A percentile compares a stretch with the other conserved stretches of the same genome.
phyloP scores from a whole-genome alignment of 2,797 vertebrate genomes.

The Pseudochirops corinnae region DNA sequence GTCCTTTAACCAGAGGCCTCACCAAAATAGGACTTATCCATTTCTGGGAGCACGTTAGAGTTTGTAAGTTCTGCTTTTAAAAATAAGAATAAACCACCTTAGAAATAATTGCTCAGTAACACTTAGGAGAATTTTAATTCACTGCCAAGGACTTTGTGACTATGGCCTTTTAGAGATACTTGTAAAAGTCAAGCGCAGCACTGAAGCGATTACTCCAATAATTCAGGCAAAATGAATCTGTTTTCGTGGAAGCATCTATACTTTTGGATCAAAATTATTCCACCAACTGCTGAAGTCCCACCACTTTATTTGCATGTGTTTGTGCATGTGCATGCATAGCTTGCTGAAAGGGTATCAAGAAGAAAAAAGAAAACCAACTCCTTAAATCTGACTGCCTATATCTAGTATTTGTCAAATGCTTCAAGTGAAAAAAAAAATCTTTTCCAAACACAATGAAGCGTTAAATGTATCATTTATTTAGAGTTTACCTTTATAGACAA shows the following conservation, averaged over 20 bases:
- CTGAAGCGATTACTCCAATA: conserved; percentile 57
- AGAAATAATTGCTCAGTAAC: conserved; percentile 45
- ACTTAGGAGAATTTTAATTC: conserved; percentile 32
- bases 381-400: conserved; percentile 72
- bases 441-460: conserved; percentile 71
- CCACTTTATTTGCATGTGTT: conserved; percentile 49
- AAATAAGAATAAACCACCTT: conserved; percentile 54
- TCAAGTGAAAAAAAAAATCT: conserved; percentile 60
- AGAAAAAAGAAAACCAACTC: conserved; percentile 58
- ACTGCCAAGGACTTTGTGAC: conserved; percentile 43
- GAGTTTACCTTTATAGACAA: conserved; percentile 82
- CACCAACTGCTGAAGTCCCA: conserved; percentile 65
- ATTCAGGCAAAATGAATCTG: conserved; percentile 58
- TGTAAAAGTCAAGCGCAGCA: conserved; percentile 53
- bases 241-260: conserved; percentile 66
- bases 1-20: conserved; percentile 65
- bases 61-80: conserved; percentile 44
- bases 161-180: conserved; percentile 4
- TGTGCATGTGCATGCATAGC: not conserved
- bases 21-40: conserved; percentile 57
- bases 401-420: conserved; percentile 72
- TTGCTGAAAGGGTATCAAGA: conserved; percentile 46
- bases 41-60: conserved; percentile 51
- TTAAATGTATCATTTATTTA: conserved; percentile 83
- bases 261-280: conserved; percentile 46